These are phyloP conservation scores for Melinopterus prodromus DNA, from an alignment of 2,888 invertebrate species.

Conservation along the genomic window DNA sequence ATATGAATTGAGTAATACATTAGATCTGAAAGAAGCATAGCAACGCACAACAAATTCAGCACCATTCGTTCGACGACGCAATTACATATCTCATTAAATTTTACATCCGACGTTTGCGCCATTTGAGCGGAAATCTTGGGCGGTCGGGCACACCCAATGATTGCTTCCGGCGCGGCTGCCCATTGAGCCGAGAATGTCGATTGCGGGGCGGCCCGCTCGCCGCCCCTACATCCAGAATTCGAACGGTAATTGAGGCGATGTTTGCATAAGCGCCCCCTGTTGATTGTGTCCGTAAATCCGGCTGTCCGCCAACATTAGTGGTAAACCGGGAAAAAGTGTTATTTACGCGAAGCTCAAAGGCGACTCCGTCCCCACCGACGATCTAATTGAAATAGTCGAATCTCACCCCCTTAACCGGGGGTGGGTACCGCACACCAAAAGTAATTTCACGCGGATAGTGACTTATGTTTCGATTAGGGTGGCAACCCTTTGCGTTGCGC, in stretches of 20 bases:
- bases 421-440: not conserved
- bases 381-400: not conserved
- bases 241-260: slow-evolving; percentile 8
- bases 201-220: not conserved
- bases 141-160: slow-evolving; percentile 5
- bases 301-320: slow-evolving; percentile 6
- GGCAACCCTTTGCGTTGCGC: not conserved
- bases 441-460: not conserved
- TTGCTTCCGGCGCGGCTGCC: not conserved
- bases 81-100: not conserved
- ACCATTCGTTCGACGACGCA: not conserved
- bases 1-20: too few species aligned
- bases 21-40: too few species aligned
- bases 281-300: slow-evolving; percentile 28
- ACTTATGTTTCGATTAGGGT: not conserved
- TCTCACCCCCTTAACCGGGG: not conserved
- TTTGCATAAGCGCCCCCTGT: slow-evolving; percentile 20
- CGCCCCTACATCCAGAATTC: slow-evolving; percentile 14
- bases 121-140: not conserved
- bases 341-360: not conserved
- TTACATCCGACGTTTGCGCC: not conserved
- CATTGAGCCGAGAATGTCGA: slow-evolving; percentile 10
- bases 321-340: not conserved
- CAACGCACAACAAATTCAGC: not conserved
- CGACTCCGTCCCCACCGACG: not conserved